Base-by-base conservation (phyloP, 2,113 vertebrate species). In the Dunckerocampus dactyliophorus region DNA sequence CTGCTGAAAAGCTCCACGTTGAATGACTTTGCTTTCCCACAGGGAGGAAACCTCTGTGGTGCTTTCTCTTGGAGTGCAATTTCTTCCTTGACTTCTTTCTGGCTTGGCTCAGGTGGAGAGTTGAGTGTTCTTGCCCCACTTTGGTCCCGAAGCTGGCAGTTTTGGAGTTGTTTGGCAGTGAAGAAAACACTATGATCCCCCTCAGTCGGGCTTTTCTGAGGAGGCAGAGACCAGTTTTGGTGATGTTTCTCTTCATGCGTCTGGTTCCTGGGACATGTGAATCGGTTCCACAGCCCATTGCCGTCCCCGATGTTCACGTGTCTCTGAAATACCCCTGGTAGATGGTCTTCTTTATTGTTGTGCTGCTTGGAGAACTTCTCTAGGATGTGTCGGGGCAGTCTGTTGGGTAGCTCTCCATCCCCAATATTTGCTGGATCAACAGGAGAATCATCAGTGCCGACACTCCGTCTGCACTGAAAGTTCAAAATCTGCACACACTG, bases 401-500 rank as follows among this genome's bases (percentile, higher is more conserved):
- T 84, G 62, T 82, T 90, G 61, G 91, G 91, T 57, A 69, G 80
- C 4, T 87, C 88, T 59, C 75, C 84, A 15, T 80, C 74, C 10
- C 47, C 72, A 22, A 17, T 62, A 39, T 65, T 65, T 0, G 54
- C 69, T 1, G 24, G 63, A 31, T 87, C 80, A 21, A 65, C 67
- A 17, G 57, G 66, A 9, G 72, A 65, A 15, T 85, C 69, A 1
- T 87, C 77, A 15, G 62, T 45, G 39, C 68, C 47, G 0, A 67
- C 42, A 8, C 47, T 47, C 54, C 80, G 88, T 69, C 81, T 87
- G 45, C 71, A 81, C 1, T 78, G 69, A 42, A 85, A 82, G 4
- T 81, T 92, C 50, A 94, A 87, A 22, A 92, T 88, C 71, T 91
- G 89, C 59, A 91, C 89, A 2, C 94, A 94, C 31, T 90, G 89